Evolutionary conservation across 2,888 invertebrate genomes (phyloP), one percentile per base, ranked within the genome.

Genomic region (Helleia helle): DNA sequence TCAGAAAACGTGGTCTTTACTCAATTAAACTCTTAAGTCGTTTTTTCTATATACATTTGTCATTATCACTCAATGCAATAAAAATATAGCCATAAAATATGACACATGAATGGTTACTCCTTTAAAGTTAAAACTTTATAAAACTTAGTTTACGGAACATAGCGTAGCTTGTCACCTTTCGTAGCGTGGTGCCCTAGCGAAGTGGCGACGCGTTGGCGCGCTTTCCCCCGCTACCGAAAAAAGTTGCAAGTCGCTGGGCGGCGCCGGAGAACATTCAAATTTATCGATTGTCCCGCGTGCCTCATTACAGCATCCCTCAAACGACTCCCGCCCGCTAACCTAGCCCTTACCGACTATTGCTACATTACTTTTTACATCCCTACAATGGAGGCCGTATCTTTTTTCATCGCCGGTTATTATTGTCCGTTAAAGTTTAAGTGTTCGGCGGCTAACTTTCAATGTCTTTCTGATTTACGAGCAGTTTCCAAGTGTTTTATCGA

Each of bases 361-460:
- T 71, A 73, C 80, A 77, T 80, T 79, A 80, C 71, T 80, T 80
- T 81, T 80, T 80, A 77, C 77, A 62, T 66, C 55, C 61, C 58
- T 50, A 55, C 56, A 55, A 56, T 59, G 62, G 59, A 68, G 71
- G 69, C 69, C 71, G 69, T 63, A 59, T 61, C 62, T 72, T 60
- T 80, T 81, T 80, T 76, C 74, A 76, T 76, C 62, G 71, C 56
- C 71, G 64, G 76, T 77, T 79, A 81, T 81, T 81, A 81, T 80
- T 80, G 75, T 76, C 80, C 75, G 81, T 83, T 83, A 84, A 84
- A 84, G 67, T 83, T 84, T 81, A 83, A 83, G 81, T 80, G 77
- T 76, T 81, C 65, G 70, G 70, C 75, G 75, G 71, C 71, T 76
- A 80, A 83, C 71, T 84, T 84, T 80, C 76, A 74, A 76, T 79